Conservation (phyloP, 2,888 invertebrate species). For the Tribolium freemani region DNA sequence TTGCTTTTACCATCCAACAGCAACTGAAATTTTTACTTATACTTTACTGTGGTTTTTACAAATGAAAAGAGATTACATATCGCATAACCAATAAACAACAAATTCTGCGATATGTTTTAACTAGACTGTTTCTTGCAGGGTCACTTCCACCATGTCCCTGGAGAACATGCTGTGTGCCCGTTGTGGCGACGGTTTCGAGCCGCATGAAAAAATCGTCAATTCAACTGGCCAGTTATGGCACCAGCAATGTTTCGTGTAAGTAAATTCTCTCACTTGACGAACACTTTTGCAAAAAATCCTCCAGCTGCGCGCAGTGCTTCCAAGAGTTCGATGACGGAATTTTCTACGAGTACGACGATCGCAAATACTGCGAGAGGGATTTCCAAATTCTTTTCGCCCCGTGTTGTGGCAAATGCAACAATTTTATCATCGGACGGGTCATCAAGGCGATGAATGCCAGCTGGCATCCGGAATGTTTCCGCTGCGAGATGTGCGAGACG, state of each 20-base stretch:
- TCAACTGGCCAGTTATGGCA: slow-evolving; percentile 99
- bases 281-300: no score
- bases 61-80: background rate
- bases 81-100: background rate
- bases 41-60: background rate
- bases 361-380: slow-evolving; percentile 99
- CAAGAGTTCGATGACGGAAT: slow-evolving; percentile 97
- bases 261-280: slow-evolving; percentile 50
- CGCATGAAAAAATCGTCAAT: slow-evolving; percentile 98
- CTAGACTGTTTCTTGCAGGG: slow-evolving; percentile 58
- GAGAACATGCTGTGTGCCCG: slow-evolving; percentile 95
- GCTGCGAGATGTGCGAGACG: slow-evolving; percentile 92
- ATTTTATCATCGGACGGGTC: slow-evolving; percentile 98
- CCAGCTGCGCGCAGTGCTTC: slow-evolving; percentile 98
- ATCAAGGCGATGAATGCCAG: slow-evolving; percentile 99
- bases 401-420: slow-evolving; percentile 83
- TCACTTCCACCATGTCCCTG: slow-evolving; percentile 81
- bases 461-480: slow-evolving; percentile 99
- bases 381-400: slow-evolving; percentile 94
- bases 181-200: slow-evolving; percentile 95
- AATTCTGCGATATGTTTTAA: background rate
- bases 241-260: slow-evolving; percentile 98
- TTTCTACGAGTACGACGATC: slow-evolving; percentile 98
- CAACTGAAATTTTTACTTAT: no score
- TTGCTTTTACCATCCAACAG: no score